phyloP scores from a whole-genome alignment of 2,797 vertebrate genomes.

The Pelochelys cantorii region DNA sequence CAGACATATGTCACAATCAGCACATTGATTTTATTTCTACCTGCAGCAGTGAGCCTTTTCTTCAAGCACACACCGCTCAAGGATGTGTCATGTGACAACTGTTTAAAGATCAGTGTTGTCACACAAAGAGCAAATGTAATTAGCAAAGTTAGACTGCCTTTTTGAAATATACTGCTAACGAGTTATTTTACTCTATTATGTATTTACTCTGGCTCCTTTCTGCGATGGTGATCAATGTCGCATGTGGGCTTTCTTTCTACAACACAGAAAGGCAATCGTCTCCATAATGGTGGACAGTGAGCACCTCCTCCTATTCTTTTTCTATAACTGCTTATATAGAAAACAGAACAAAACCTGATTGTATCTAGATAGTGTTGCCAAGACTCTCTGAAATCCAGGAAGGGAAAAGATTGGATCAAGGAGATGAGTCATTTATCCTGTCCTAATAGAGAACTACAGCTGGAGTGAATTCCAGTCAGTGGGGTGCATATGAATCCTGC shows the following conservation, averaged over 20 bases:
- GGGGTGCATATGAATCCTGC: not conserved
- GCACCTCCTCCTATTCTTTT: not conserved
- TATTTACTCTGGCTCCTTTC: not conserved
- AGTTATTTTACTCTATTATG: not conserved
- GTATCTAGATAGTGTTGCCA: not conserved
- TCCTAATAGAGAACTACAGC: not conserved
- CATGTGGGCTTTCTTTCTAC: not conserved
- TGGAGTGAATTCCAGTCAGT: not conserved
- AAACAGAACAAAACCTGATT: not conserved
- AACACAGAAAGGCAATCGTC: not conserved
- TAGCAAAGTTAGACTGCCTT: not conserved
- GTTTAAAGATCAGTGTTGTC: not conserved
- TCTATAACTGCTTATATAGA: not conserved
- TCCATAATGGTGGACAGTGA: not conserved
- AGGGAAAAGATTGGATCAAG: slow-evolving; percentile 5
- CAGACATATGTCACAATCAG: slow-evolving; percentile 52
- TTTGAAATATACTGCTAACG: slow-evolving; percentile 28
- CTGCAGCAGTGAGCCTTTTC: not conserved
- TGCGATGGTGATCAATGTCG: not conserved
- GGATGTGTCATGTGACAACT: not conserved
- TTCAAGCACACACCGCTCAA: not conserved
- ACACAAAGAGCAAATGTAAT: not conserved
- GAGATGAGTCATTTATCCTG: slow-evolving; percentile 6
- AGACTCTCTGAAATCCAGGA: not conserved
- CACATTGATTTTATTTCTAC: slow-evolving; percentile 56